phyloP scores from a whole-genome alignment of 2,113 vertebrate genomes.

The Gnathonemus echidnorhynchus region DNA sequence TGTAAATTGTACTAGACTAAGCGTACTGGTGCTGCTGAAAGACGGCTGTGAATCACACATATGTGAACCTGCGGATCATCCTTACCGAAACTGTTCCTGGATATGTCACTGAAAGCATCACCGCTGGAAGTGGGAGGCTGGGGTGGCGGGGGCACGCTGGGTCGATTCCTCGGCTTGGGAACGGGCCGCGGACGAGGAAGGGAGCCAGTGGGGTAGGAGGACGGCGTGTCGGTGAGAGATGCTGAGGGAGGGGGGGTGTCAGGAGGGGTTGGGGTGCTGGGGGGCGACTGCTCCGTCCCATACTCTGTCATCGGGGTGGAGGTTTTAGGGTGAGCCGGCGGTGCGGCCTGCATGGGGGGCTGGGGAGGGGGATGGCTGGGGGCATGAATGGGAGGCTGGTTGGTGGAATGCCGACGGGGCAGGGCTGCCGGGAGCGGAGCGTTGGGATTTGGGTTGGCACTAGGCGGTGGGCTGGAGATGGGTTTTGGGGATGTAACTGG shows the following conservation, averaged over 20 bases:
- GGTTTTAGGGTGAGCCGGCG: constrained; percentile 45
- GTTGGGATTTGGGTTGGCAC: constrained; percentile 49
- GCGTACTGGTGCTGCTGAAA: background rate
- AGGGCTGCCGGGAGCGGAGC: constrained; percentile 56
- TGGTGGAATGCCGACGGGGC: constrained; percentile 74
- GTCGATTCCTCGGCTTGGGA: constrained; percentile 84
- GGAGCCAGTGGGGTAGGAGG: constrained; percentile 63
- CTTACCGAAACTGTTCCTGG: constrained; percentile 80
- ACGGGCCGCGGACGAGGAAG: constrained; percentile 77
- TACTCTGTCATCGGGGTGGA: constrained; percentile 49
- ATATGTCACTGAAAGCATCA: constrained; percentile 41
- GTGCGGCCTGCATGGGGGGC: constrained; percentile 69
- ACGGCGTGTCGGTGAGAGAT: constrained; percentile 47
- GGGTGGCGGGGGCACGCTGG: constrained; percentile 80
- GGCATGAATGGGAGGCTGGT: constrained; percentile 76
- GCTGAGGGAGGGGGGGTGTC: constrained; percentile 70
- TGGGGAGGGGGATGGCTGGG: constrained; percentile 88
- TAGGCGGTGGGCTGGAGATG: constrained; percentile 54
- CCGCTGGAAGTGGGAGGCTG: constrained; percentile 61
- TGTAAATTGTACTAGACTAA: background rate
- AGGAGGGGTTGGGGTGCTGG: constrained; percentile 79
- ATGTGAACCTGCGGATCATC: background rate
- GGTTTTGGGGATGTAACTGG: constrained; percentile 69
- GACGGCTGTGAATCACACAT: background rate
- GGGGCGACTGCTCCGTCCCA: constrained; percentile 64